phyloP scores from a whole-genome alignment of 2,888 invertebrate species.

The Salpingus planirostris region DNA sequence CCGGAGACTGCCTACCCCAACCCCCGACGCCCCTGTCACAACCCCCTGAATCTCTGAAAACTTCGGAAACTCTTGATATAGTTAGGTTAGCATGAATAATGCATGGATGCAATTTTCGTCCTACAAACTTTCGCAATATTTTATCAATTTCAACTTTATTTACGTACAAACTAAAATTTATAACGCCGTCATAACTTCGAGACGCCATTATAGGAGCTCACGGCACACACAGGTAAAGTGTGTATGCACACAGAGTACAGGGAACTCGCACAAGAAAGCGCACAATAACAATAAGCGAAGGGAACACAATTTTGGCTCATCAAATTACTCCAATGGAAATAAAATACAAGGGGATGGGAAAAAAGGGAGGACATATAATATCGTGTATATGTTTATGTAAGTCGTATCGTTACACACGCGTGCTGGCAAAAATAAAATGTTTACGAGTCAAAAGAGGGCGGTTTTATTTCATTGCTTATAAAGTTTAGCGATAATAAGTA shows the following conservation, averaged over 20 bases:
- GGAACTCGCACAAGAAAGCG: no score
- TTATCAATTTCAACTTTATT: constrained; percentile 47
- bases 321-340: no score
- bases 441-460: constrained; percentile 32
- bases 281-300: no score
- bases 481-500: constrained; percentile 31
- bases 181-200: constrained; percentile 43
- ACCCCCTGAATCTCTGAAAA: constrained; percentile 21
- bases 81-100: constrained; percentile 45
- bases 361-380: no score
- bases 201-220: no score
- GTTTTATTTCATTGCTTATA: constrained; percentile 34
- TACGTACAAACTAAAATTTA: constrained; percentile 46
- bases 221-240: no score
- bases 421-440: constrained; percentile 31
- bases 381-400: no score
- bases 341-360: no score
- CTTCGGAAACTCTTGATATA: constrained; percentile 41
- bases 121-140: constrained; percentile 45
- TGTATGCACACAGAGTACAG: no score
- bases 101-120: constrained; percentile 46
- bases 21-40: constrained; percentile 10
- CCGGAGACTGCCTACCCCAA: no score
- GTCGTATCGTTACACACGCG: constrained; percentile 6
- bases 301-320: no score